Evolutionary conservation across 2,797 vertebrate species (phyloP).

Genomic region (Sebastes oblongus): DNA sequence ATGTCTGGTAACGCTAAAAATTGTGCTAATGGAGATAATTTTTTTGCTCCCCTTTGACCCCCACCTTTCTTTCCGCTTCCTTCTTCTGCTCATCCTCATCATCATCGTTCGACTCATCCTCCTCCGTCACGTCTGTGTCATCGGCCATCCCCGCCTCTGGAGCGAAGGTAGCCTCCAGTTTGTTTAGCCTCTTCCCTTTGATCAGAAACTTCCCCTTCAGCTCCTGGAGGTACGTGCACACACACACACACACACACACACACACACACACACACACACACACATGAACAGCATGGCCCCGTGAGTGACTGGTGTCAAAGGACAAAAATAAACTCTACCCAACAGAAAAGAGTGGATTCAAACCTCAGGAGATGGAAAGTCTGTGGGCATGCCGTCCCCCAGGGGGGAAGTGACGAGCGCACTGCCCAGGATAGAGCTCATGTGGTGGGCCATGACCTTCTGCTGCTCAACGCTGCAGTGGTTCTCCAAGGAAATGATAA

Average conservation of each 20-base stretch:
- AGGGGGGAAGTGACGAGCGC: slow-evolving; percentile 86
- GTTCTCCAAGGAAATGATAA: slow-evolving; percentile 98
- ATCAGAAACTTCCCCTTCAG: slow-evolving; percentile 93
- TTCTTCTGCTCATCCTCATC: slow-evolving; percentile 77
- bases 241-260: neutral
- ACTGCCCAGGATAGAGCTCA: slow-evolving; percentile 88
- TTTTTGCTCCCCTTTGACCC: neutral
- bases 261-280: neutral
- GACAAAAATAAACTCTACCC: neutral
- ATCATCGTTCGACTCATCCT: slow-evolving; percentile 89
- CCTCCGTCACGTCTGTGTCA: slow-evolving; percentile 84
- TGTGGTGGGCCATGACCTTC: slow-evolving; percentile 88
- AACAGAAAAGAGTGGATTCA: neutral
- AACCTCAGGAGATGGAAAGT: slow-evolving; percentile 94
- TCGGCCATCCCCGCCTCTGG: neutral
- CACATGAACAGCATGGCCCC: neutral
- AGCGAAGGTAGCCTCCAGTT: slow-evolving; percentile 78
- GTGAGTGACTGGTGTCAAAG: neutral
- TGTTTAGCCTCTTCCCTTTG: slow-evolving; percentile 93
- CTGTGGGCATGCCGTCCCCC: slow-evolving; percentile 80
- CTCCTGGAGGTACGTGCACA: slow-evolving; percentile 78
- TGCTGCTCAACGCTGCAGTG: slow-evolving; percentile 95
- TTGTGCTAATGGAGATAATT: neutral
- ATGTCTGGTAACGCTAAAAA: too few species aligned
- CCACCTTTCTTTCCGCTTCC: slow-evolving; percentile 70